Percentiles rank a stretch among this genome's conserved stretches.
Evolutionary conservation across 1,140 invertebrate species (phyloP).

Genomic region (Yoshiicerus persimilis): DNA sequence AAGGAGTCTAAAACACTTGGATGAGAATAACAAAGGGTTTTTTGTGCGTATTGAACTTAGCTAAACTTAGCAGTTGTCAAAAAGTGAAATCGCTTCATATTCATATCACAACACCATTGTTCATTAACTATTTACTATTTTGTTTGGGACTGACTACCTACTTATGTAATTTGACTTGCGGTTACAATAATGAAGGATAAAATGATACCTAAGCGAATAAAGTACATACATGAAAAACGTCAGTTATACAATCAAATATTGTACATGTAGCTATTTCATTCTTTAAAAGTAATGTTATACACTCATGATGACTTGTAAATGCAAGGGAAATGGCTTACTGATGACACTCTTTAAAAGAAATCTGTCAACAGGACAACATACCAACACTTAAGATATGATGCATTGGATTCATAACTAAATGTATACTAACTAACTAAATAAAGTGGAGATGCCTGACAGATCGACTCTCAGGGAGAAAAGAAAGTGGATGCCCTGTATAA

Average conservation of each 20-base stretch:
- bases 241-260: background rate
- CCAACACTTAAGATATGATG: background rate
- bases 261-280: background rate
- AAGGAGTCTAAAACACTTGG: background rate
- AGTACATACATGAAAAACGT: background rate
- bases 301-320: background rate
- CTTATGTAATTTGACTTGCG: constrained; percentile 14
- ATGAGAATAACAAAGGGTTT: background rate
- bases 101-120: background rate
- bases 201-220: background rate
- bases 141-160: background rate
- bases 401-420: background rate
- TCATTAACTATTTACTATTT: background rate
- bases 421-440: background rate
- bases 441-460: background rate
- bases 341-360: background rate
- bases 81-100: background rate
- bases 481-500: background rate
- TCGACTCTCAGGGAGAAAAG: background rate
- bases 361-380: background rate
- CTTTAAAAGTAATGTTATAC: background rate
- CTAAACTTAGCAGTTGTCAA: background rate
- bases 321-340: background rate
- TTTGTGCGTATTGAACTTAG: background rate
- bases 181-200: background rate